phyloP scores from a whole-genome alignment of 1,140 invertebrate species.

The Aphaenogaster floridana region DNA sequence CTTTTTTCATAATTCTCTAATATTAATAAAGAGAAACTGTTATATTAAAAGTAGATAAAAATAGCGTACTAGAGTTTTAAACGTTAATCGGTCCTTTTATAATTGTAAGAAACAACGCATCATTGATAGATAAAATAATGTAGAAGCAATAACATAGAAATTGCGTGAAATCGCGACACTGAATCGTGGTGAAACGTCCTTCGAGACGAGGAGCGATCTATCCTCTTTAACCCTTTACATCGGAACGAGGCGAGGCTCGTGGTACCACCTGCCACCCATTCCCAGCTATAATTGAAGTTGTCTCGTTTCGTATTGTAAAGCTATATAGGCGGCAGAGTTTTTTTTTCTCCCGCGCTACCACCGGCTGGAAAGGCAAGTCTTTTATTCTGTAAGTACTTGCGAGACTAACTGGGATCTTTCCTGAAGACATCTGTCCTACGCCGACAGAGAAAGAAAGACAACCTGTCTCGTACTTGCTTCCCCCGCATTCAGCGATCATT shows the following conservation, averaged over 20 bases:
- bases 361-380: constrained; percentile 42
- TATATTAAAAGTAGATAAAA: neutral
- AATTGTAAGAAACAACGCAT: neutral
- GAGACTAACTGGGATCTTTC: constrained; percentile 37
- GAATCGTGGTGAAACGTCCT: constrained; percentile 5
- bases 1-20: neutral
- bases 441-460: neutral
- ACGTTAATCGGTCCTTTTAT: neutral
- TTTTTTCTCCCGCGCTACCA: constrained; percentile 9
- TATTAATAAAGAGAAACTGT: neutral
- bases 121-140: neutral
- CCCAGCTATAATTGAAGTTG: constrained; percentile 65
- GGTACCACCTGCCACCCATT: constrained; percentile 65
- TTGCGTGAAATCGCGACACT: constrained; percentile 23
- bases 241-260: constrained; percentile 59
- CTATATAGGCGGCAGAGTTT: constrained; percentile 53
- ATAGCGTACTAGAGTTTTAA: neutral
- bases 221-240: constrained; percentile 63
- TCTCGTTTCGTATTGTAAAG: constrained; percentile 62
- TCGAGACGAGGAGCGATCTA: constrained; percentile 49
- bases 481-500: constrained; percentile 54
- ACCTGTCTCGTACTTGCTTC: constrained; percentile 1
- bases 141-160: neutral
- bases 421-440: constrained; percentile 26
- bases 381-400: constrained; percentile 55